A percentile compares a stretch with the other conserved stretches of the same genome.
Evolutionary conservation across 64 coral and sea anemone genomes (phyloP).

Genomic region (Platygyra sinensis): DNA sequence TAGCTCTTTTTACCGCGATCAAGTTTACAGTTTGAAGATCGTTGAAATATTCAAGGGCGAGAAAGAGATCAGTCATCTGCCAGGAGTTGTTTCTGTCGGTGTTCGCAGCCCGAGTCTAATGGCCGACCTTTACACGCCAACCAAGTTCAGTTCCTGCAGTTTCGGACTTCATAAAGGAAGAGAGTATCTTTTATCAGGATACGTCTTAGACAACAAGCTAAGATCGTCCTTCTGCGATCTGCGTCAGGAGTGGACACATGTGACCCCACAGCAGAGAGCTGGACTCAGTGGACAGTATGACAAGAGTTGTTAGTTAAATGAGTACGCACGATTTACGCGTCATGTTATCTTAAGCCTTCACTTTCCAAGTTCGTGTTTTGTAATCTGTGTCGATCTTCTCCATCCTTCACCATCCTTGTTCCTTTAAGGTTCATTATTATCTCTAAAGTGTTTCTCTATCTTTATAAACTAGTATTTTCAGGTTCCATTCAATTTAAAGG

Average conservation of each 20-base stretch:
- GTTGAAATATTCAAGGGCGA: constrained; percentile 16
- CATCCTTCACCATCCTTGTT: too few species aligned
- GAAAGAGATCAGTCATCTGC: background rate
- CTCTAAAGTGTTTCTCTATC: too few species aligned
- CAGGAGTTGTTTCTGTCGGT: background rate
- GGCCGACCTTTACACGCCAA: background rate
- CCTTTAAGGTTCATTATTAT: too few species aligned
- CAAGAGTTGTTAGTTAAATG: too few species aligned
- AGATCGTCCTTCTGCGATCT: background rate
- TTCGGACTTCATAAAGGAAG: background rate
- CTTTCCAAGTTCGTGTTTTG: too few species aligned
- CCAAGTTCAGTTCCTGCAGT: background rate
- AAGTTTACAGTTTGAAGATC: constrained; percentile 16
- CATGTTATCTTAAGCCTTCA: too few species aligned
- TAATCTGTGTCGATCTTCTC: too few species aligned
- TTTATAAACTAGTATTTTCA: too few species aligned
- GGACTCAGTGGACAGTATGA: background rate
- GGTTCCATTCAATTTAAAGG: too few species aligned
- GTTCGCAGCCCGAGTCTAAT: background rate
- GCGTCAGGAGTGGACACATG: background rate
- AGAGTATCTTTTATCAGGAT: background rate
- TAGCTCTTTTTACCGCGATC: background rate
- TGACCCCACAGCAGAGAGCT: too few species aligned
- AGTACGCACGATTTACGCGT: too few species aligned
- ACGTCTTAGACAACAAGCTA: background rate